Base-by-base conservation (phyloP, 2,888 invertebrate genomes). In the Plusia festucae region DNA sequence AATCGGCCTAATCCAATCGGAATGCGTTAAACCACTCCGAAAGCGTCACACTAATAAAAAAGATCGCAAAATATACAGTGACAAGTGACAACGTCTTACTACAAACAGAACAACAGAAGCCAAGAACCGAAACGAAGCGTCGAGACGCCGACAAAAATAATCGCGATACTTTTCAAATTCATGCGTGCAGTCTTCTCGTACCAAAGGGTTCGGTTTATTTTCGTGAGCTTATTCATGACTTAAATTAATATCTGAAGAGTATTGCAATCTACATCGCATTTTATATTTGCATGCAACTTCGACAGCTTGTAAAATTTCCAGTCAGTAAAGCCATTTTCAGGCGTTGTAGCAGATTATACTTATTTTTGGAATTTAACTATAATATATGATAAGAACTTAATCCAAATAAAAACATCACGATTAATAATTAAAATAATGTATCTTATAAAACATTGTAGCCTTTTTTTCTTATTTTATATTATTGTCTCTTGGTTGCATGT, bases 11-110 rank as follows among this genome's bases (percentile, higher is more conserved):
- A 27, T 53, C 18, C n/a, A n/a, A 40, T 22, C 30, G 57, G 53
- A 63, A 67, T 55, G 68, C 57, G 46, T 49, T 60, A 11, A 55
- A 74, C 67, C 63, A 53, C 51, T 49, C 22, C 22, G 52, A 15
- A 16, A 20, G 22, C 59, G 51, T 56, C 49, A 60, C 49, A 11
- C 53, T 16, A 32, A 68, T 60, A 68, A 76, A 75, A 71, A 71
- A 22, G 4, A 60, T 72, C 64, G 74, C 72, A 76, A 64, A 76
- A 68, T 62, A 68, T 20, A 68, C 64, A 68, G 68, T 68, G 68
- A 68, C 40, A 46, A 68, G 68, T 68, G 68, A 68, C 40, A 46
- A n/a, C 24, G n/a, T 44, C n/a, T 20, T 20, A 11, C 4, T 24
- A 27, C 44, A 46, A 18, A 54, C 16, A 30, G 18, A 20, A 16